phyloP scores from a whole-genome alignment of 2,113 vertebrate species.

The Rutilus rutilus region DNA sequence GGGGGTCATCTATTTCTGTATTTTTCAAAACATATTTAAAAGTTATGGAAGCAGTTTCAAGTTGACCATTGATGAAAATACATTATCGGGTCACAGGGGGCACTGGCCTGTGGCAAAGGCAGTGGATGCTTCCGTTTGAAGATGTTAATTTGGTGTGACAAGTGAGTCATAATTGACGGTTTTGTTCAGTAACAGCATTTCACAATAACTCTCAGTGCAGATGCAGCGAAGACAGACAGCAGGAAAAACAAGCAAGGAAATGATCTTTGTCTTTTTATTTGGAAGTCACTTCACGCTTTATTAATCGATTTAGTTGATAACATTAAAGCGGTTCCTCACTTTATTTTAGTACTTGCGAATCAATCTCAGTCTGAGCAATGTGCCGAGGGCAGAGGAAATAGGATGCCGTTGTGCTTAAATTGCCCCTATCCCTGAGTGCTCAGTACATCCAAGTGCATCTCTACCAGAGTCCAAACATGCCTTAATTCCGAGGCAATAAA shows the following conservation, averaged over 20 bases:
- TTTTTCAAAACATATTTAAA: slow-evolving; percentile 67
- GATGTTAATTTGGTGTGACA: slow-evolving; percentile 71
- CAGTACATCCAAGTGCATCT: slow-evolving; percentile 40
- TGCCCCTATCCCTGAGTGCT: slow-evolving; percentile 8
- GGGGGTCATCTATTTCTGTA: slow-evolving; percentile 56
- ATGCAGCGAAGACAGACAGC: slow-evolving; percentile 61
- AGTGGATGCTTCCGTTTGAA: slow-evolving; percentile 72
- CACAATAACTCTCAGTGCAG: slow-evolving; percentile 49
- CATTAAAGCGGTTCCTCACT: slow-evolving; percentile 29
- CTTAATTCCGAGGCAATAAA: slow-evolving; percentile 54
- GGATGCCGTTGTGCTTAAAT: slow-evolving; percentile 16
- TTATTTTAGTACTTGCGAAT: slow-evolving; percentile 42
- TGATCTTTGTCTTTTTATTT: slow-evolving; percentile 71
- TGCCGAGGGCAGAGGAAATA: not conserved
- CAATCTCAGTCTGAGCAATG: not conserved
- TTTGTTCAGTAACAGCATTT: slow-evolving; percentile 70
- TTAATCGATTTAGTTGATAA: slow-evolving; percentile 56
- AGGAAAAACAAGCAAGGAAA: slow-evolving; percentile 65
- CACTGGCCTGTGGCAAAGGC: slow-evolving; percentile 69
- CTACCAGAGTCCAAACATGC: slow-evolving; percentile 42
- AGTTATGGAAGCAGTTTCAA: slow-evolving; percentile 61
- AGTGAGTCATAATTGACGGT: slow-evolving; percentile 50
- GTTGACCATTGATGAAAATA: slow-evolving; percentile 63
- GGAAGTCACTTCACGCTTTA: slow-evolving; percentile 63
- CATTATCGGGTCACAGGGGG: slow-evolving; percentile 62